These are phyloP conservation scores for Neosalanx taihuensis DNA, from an alignment of 2,797 vertebrate genomes.

Conservation along the genomic window DNA sequence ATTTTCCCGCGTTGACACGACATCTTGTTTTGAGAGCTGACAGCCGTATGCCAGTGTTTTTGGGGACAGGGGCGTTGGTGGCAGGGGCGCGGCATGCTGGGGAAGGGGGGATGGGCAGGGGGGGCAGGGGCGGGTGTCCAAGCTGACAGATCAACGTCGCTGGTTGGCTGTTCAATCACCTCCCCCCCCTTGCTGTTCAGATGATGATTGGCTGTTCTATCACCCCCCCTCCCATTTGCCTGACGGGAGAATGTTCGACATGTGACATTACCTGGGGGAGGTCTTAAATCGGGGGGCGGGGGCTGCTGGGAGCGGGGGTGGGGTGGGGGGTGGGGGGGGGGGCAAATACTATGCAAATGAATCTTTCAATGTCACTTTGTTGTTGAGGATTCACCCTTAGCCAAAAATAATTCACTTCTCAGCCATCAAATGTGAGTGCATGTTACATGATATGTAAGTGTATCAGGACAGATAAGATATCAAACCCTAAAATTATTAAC, in stretches of 20 bases:
- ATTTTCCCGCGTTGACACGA: conserved; percentile 78
- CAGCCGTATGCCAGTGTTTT: conserved; percentile 74
- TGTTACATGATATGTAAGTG: background rate
- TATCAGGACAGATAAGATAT: background rate
- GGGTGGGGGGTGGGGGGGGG: conserved; percentile 32
- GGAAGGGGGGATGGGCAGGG: background rate
- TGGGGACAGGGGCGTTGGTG: conserved; percentile 59
- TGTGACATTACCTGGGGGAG: conserved; percentile 33
- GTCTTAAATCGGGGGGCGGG: conserved; percentile 25
- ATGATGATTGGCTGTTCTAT: conserved; percentile 47
- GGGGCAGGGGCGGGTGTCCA: conserved; percentile 10
- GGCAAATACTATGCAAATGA: conserved; percentile 56
- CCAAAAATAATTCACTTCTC: conserved; percentile 63
- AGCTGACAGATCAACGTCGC: conserved; percentile 61
- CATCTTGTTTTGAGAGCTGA: conserved; percentile 79
- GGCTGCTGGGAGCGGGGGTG: conserved; percentile 1
- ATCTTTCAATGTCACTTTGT: conserved; percentile 72
- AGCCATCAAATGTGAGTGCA: conserved; percentile 27
- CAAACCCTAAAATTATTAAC: conserved; percentile 27
- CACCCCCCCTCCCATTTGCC: conserved; percentile 12
- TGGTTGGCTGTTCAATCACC: conserved; percentile 63
- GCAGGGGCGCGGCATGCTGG: conserved; percentile 16
- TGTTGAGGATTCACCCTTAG: conserved; percentile 65
- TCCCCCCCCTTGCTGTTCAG: conserved; percentile 12
- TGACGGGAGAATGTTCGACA: conserved; percentile 51